These are phyloP conservation scores for Nestor notabilis DNA, from an alignment of 2,113 vertebrate species.

Conservation along the genomic window DNA sequence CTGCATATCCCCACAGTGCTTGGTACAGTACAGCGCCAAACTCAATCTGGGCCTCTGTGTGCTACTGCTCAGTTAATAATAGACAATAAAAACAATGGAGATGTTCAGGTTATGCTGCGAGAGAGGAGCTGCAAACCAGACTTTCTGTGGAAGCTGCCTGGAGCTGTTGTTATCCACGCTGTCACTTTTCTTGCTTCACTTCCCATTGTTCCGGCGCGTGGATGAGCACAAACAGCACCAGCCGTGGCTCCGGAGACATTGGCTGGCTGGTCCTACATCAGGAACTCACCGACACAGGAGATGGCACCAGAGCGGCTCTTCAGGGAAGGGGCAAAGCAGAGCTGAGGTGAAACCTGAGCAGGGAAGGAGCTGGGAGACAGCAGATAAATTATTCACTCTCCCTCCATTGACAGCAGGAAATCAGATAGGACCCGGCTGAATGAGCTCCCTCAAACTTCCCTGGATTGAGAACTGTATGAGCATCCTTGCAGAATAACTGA, in stretches of 20 bases:
- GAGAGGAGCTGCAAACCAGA: neutral
- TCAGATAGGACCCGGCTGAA: neutral
- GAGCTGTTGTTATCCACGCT: neutral
- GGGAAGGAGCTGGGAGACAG: neutral
- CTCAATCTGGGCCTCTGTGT: neutral
- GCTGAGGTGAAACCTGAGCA: neutral
- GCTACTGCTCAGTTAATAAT: neutral
- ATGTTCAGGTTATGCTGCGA: neutral
- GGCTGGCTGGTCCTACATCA: fast-evolving
- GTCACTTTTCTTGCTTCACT: neutral
- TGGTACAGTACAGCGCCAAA: neutral
- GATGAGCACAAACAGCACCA: neutral
- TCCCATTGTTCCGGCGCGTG: neutral
- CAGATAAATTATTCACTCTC: constrained; percentile 26
- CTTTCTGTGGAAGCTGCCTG: neutral
- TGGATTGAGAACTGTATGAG: neutral
- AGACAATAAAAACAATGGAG: neutral
- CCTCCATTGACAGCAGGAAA: fast-evolving
- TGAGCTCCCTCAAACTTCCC: neutral
- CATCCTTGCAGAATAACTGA: neutral
- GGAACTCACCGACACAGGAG: neutral
- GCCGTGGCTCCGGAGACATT: neutral
- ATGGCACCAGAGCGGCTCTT: neutral
- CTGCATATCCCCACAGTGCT: neutral
- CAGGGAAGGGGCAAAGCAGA: neutral